phyloP scores from a whole-genome alignment of 2,113 vertebrate genomes.

The Holacanthus passer region DNA sequence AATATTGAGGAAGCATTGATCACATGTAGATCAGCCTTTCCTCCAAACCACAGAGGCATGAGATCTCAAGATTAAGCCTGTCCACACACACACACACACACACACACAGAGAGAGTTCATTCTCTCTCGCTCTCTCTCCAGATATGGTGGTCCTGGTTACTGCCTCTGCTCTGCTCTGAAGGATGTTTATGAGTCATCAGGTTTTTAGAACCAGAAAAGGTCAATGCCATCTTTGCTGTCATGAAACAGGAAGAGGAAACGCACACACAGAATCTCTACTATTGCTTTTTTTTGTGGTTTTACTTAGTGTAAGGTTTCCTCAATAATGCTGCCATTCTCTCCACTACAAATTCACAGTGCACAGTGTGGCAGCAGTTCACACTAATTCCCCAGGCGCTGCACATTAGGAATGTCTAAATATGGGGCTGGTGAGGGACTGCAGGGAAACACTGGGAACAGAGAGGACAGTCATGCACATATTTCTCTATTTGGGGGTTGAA shows the following conservation, averaged over 20 bases:
- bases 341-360: constrained; percentile 20
- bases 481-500: not conserved
- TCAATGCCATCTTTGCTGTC: constrained; percentile 25
- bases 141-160: constrained; percentile 65
- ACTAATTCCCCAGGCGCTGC: constrained; percentile 32
- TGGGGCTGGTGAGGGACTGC: constrained; percentile 39
- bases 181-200: constrained; percentile 62
- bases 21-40: constrained; percentile 14
- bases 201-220: constrained; percentile 48
- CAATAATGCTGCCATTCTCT: not conserved
- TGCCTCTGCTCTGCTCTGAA: constrained; percentile 32
- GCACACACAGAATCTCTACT: not conserved
- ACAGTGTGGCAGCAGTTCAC: constrained; percentile 14
- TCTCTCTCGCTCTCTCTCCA: constrained; percentile 43
- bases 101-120: constrained; percentile 15
- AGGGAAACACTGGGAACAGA: constrained; percentile 9
- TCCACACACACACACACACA: constrained; percentile 25
- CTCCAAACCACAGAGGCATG: constrained; percentile 13
- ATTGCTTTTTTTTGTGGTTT: not conserved
- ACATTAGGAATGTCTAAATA: constrained; percentile 72
- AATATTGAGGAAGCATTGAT: constrained; percentile 42
- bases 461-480: not conserved
- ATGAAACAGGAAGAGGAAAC: constrained; percentile 31
- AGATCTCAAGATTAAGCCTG: constrained; percentile 17
- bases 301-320: not conserved